Percentiles rank a stretch among this genome's conserved stretches.
These are phyloP conservation scores for Melopsittacus undulatus DNA, from an alignment of 2,797 vertebrate species.

Conservation along the genomic window DNA sequence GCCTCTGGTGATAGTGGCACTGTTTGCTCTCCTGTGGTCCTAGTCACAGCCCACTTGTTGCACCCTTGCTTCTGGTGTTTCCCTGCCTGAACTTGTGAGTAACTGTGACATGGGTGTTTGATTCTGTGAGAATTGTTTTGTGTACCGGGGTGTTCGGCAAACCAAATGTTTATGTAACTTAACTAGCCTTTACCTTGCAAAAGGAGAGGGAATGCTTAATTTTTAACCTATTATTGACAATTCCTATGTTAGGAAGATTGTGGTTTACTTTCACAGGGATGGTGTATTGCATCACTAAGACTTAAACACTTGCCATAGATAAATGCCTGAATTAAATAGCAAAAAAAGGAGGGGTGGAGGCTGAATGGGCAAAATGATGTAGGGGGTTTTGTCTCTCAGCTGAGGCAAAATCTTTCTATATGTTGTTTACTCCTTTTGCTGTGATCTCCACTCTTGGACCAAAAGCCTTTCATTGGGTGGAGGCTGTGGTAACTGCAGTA, in stretches of 20 bases:
- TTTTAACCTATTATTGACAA: not conserved
- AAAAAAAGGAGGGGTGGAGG: not conserved
- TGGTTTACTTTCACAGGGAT: not conserved
- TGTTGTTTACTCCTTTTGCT: not conserved
- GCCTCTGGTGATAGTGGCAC: not conserved
- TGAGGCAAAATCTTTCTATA: not conserved
- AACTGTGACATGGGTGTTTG: not conserved
- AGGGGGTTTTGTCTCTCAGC: accelerated
- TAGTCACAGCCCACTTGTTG: not conserved
- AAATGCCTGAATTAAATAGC: not conserved
- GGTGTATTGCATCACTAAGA: not conserved
- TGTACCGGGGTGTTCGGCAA: not conserved
- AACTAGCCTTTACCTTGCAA: not conserved
- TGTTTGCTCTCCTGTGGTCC: not conserved
- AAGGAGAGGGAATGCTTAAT: not conserved
- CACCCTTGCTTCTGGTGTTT: accelerated
- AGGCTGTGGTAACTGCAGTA: not conserved
- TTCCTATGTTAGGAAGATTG: not conserved
- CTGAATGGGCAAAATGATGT: not conserved
- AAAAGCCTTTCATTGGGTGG: not conserved
- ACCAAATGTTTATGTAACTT: not conserved
- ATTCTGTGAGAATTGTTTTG: not conserved
- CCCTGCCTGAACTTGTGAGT: not conserved
- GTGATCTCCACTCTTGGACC: not conserved
- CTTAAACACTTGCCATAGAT: not conserved